Evolutionary conservation across 2,888 invertebrate species (phyloP), one percentile per base, ranked within the genome.

Genomic region (Neoscelio sp.): DNA sequence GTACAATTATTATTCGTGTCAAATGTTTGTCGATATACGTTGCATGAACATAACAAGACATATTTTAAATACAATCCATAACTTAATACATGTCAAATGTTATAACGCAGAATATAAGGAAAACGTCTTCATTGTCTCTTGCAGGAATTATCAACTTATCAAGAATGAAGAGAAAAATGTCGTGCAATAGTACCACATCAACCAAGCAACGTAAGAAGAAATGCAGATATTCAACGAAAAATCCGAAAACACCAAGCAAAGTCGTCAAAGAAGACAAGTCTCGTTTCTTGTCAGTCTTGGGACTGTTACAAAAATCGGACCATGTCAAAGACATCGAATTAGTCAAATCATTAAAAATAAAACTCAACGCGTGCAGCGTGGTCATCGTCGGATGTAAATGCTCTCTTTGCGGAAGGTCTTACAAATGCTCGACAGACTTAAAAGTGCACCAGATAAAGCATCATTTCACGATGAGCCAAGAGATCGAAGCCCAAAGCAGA

Each of bases 361-460:
- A 23, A 23, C 10, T 60, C 1, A 26, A 35, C 0, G 28, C 48
- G 1, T 64, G 64, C 17, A 10, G n/a, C 1, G 64, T 64, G 7
- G n/a, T 50, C 38, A 64, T 64, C 10, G n/a, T 38, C 10, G 64
- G 64, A 10, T 64, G 64, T 15, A 64, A 50, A 10, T 64, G 64
- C 35, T n/a, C 48, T 7, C 15, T 64, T 3, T 64, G 64, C 15
- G 64, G 64, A 6, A 35, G 50, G 6, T 13, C 26, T 2, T 64
- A 28, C n/a, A 64, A 64, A 12, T 64, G 64, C 23, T 7, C 8
- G n/a, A 50, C 50, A 3, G 64, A 64, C 13, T 1, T 50, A 23
- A n/a, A 26, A 23, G 2, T 8, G 12, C 64, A 64, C 26, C 12
- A 38, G n/a, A 35, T 0, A 15, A 7, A 5, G 0, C 62, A 62